These are phyloP conservation scores for Antheraea yamamai DNA, from an alignment of 2,888 invertebrate species.

Conservation along the genomic window DNA sequence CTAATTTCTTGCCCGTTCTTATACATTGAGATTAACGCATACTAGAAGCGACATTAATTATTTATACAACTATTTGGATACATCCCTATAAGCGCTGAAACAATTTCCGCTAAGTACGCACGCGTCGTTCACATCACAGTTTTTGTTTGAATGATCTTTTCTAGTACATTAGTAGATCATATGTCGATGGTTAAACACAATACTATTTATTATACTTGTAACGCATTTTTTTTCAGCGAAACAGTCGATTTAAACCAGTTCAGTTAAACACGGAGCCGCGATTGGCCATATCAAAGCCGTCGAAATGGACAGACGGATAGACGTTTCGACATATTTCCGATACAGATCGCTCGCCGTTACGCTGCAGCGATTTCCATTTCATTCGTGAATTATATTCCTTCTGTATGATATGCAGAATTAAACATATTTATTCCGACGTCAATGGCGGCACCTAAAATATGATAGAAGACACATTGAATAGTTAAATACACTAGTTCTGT, in stretches of 20 bases:
- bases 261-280: neutral
- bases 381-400: neutral
- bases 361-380: neutral
- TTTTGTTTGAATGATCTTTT: too few relatives aligned
- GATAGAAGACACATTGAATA: neutral
- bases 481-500: neutral
- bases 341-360: neutral
- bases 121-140: too few relatives aligned
- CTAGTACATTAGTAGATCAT: too few relatives aligned
- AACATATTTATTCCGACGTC: neutral
- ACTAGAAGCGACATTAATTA: too few relatives aligned
- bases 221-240: neutral
- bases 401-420: neutral
- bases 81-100: too few relatives aligned
- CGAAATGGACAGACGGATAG: slow-evolving; percentile 15
- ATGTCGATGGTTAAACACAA: too few relatives aligned
- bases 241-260: neutral
- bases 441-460: neutral
- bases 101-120: too few relatives aligned
- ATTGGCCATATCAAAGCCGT: slow-evolving; percentile 3
- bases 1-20: too few relatives aligned
- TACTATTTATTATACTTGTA: too few relatives aligned
- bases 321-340: slow-evolving; percentile 1
- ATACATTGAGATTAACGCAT: too few relatives aligned
- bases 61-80: too few relatives aligned